Evolutionary conservation across 2,113 vertebrate species (phyloP), one percentile per base, ranked within the genome.

Genomic region (Gnathonemus echidnorhynchus): DNA sequence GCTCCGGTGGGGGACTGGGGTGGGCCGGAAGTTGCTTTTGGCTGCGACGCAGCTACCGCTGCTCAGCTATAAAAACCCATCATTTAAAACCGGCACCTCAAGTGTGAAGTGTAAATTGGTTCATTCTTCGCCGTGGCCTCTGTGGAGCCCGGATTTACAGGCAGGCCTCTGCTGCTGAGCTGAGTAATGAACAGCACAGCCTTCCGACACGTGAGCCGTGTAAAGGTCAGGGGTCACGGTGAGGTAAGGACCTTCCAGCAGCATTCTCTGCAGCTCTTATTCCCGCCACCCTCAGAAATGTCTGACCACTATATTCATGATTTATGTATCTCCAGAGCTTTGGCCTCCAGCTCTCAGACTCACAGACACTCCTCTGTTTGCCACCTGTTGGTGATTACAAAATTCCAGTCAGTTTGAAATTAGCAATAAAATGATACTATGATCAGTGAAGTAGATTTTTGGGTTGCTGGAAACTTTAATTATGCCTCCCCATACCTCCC

Each of bases 331-430:
- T 49, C 52, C 15, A 10, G 13, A 52, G 13, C 52, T 48, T 85
- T 31, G 53, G 35, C 56, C 89, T 85, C 24, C 45, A 27, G 21
- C 27, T 48, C 83, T 56, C 50, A 83, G 39, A 24, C 11, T 89
- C 24, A 10, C 49, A 80, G 70, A 24, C 56, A 88, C 87, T 80
- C 87, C 13, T 89, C 62, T 91, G 52, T 90, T 91, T 89, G 53
- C 86, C 92, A 94, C 92, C 90, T 95, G 94, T 91, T 94, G 91
- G 90, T 91, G 53, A 94, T 94, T 94, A 92, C 9, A 89, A 89
- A 91, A 91, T 93, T 95, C 89, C 91, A 92, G 91, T 93, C 92
- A 91, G 35, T 92, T 94, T 88, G 45, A 89, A 62, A 86, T 46
- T n/a, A 91, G 17, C 74, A 24, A 90, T 87, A 87, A 92, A 92